Base-by-base conservation (phyloP, 2,113 vertebrate genomes). In the Phalacrocorax aristotelis region DNA sequence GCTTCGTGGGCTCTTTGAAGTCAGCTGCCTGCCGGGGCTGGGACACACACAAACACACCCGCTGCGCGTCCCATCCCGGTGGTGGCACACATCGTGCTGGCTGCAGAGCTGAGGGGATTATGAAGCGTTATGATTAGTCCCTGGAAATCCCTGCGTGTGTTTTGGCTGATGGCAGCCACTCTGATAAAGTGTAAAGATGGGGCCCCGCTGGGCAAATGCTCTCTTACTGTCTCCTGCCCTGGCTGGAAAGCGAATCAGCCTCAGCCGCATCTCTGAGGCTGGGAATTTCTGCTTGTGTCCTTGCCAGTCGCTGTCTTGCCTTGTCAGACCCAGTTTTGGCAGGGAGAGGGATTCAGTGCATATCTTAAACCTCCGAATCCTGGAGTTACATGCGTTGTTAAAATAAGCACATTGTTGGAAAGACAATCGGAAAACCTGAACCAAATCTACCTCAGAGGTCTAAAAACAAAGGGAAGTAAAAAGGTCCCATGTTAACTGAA, bases 401-500 rank as follows among this genome's bases (percentile, higher is more conserved):
- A 66, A 44, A 65, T 49, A 52, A 90, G 23, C 14, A 23, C 5
- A 3, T 15, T 70, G 32, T 42, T 22, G 8, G 71, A 83, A 76
- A 66, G 38, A 74, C 83, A 44, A 44, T 10, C 7, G 6, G 38
- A 74, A 86, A 90, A 62, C 2, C 25, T 5, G 36, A 84, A 34
- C 23, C 3, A 30, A 79, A 46, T n/a, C 34, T 29, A 8, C 27
- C 19, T 55, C 6, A 6, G 70, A 71, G 36, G 30, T 20, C 71
- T 40, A 32, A 76, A 94, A 54, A 1, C 22, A 42, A 74, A 72
- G 19, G 12, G 9, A 3, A 51, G 9, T 22, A 9, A 42, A 76
- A 77, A 38, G 3, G 6, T 36, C 34, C 13, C 5, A 0, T 18
- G 14, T n/a, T 71, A 71, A 82, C 7, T 1, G 0, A 13, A 29